A percentile compares a stretch with the other conserved stretches of the same genome.
phyloP scores from a whole-genome alignment of 1,140 invertebrate species.

The Melitaea cinxia region DNA sequence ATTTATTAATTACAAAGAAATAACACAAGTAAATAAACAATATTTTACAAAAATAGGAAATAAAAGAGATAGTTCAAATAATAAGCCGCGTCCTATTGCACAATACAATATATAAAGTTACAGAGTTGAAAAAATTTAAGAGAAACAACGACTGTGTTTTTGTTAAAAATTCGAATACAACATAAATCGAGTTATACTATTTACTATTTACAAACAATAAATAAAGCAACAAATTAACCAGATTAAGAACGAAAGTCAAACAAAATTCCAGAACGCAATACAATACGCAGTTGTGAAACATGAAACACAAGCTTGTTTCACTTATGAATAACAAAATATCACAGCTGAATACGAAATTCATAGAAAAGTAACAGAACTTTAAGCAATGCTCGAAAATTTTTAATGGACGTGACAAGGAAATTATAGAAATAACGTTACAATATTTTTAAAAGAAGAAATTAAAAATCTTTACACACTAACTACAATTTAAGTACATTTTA shows the following conservation, averaged over 20 bases:
- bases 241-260: conserved; percentile 44
- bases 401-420: conserved; percentile 43
- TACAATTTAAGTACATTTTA: conserved; percentile 77
- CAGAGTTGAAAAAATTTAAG: conserved; percentile 21
- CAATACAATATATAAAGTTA: conserved; percentile 59
- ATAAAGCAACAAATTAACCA: conserved; percentile 74
- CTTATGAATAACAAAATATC: conserved; percentile 81
- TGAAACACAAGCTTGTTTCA: conserved; percentile 56
- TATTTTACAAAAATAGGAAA: conserved; percentile 66
- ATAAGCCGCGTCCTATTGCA: conserved; percentile 77
- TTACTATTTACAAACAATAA: conserved; percentile 77
- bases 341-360: conserved; percentile 79
- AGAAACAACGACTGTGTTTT: conserved; percentile 21
- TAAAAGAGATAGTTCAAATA: conserved; percentile 48
- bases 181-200: conserved; percentile 58
- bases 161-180: conserved; percentile 46
- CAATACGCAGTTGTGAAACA: conserved; percentile 45
- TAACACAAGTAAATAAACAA: conserved; percentile 77
- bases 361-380: conserved; percentile 60
- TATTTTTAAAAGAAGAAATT: conserved; percentile 52
- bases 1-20: conserved; percentile 76
- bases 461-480: conserved; percentile 57
- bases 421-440: conserved; percentile 41
- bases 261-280: conserved; percentile 50
- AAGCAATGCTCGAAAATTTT: conserved; percentile 44